Evolutionary conservation across 2,797 vertebrate species (phyloP), one percentile per base, ranked within the genome.

Genomic region (Ibycter americanus): DNA sequence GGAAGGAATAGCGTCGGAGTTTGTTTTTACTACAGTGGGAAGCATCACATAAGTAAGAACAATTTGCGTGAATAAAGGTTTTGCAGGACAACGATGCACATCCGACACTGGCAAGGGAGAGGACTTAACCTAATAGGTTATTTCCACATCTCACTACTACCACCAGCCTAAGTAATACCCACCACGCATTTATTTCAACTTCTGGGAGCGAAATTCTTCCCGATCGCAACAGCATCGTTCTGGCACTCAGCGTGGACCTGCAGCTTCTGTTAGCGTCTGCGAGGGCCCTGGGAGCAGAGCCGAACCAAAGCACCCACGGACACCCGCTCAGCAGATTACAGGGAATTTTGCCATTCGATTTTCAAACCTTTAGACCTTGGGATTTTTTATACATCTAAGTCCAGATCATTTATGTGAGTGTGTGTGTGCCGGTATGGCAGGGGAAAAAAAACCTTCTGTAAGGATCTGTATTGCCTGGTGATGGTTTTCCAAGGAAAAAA

Each of bases 11-110:
- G 9, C 42, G 3, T 6, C 2, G 5, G 70, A 83, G 49, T 63
- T 95, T 68, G 73, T 21, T 92, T 95, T 91, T 44, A 49, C 66
- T 92, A 86, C 44, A 20, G 59, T 38, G 34, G 56, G 65, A 86
- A 94, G 46, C 58, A 66, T 32, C 62, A 38, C 62, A 17, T 26
- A 65, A 82, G 38, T 26, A 58, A 78, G 79, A 90, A 70, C 42
- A 86, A 83, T 96, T 49, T 67, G 8, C 26, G 46, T 32, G 76
- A 83, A 22, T 15, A 40, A 40, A 20, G 56, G 19, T 44, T 91
- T 92, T 8, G 5, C 54, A 73, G 79, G 62, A 82, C 62, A 81
- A 46, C 49, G 25, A 34, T 42, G 67, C 26, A 15, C 40, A 38
- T 59, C 26, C 2, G 3, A 38, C 0, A 4, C 55, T 66, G 85